These are phyloP conservation scores for Furcifer pardalis DNA, from an alignment of 2,797 vertebrate genomes.

Conservation along the genomic window DNA sequence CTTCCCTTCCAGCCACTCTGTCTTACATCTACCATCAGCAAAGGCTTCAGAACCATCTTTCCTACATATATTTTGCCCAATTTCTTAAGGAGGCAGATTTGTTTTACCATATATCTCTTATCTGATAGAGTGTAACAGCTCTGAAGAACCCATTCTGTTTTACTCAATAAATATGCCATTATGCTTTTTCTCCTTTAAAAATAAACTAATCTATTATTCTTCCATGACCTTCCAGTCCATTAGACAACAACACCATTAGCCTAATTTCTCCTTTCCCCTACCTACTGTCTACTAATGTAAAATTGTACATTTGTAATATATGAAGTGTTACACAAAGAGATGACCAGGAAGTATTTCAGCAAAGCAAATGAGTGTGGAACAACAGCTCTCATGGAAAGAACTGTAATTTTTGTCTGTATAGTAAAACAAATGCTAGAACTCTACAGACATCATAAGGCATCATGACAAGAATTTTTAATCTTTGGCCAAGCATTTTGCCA, in stretches of 20 bases:
- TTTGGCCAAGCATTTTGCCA: background rate
- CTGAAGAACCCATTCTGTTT: conserved; percentile 15
- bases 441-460: background rate
- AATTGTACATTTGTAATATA: conserved; percentile 6
- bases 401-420: background rate
- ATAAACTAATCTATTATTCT: conserved; percentile 31
- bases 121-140: conserved; percentile 24
- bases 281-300: conserved; percentile 22
- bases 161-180: conserved; percentile 37
- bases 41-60: conserved; percentile 13
- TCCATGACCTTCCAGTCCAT: conserved; percentile 28
- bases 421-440: background rate
- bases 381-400: background rate
- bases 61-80: conserved; percentile 34
- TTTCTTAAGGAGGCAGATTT: conserved; percentile 28
- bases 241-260: conserved; percentile 35
- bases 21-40: no score
- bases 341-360: background rate
- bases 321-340: conserved; percentile 21
- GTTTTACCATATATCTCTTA: conserved; percentile 30
- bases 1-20: no score
- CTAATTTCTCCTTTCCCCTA: conserved; percentile 17
- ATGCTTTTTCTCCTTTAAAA: background rate
- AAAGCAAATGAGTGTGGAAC: conserved; percentile 16
- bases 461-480: background rate